Percentiles rank a stretch among this genome's conserved stretches.
phyloP scores from a whole-genome alignment of 2,888 invertebrate species.

The Tillus elongatus region DNA sequence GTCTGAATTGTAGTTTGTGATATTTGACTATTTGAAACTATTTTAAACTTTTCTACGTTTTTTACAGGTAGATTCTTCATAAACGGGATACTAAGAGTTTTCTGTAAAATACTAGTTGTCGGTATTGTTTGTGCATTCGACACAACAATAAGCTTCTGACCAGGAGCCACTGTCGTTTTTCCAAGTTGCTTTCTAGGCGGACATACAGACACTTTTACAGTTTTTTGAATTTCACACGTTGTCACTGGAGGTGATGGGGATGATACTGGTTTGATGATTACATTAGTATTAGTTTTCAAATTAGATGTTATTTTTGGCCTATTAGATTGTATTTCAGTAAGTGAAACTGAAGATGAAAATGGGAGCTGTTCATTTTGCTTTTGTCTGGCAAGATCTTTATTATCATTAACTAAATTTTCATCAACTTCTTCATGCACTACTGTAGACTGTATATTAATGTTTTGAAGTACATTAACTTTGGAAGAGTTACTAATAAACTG shows the following conservation, averaged over 20 bases:
- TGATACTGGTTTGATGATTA: conserved; percentile 26
- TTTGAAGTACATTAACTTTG: conserved; percentile 37
- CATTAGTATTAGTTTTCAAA: conserved; percentile 24
- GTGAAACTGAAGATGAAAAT: conserved; percentile 21
- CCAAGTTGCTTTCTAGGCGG: conserved; percentile 32
- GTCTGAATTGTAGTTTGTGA: conserved; percentile 17
- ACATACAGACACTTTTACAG: conserved; percentile 29
- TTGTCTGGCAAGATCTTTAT: conserved; percentile 12
- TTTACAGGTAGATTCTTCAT: conserved; percentile 39
- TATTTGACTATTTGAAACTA: conserved; percentile 29
- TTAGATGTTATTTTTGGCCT: conserved; percentile 27
- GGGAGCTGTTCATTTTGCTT: conserved; percentile 18
- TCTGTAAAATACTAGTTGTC: conserved; percentile 37
- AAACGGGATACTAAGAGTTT: conserved; percentile 37
- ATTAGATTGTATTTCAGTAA: conserved; percentile 32
- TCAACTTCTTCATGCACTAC: conserved; percentile 17
- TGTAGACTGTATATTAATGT: conserved; percentile 29
- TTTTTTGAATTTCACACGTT: conserved; percentile 26
- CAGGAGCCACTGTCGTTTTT: conserved; percentile 27
- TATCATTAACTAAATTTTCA: conserved; percentile 9
- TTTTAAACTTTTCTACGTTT: conserved; percentile 41
- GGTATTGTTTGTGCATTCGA: conserved; percentile 37
- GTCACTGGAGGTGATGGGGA: conserved; percentile 20
- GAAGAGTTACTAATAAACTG: conserved; percentile 20
- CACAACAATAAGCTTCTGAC: conserved; percentile 40